Percentiles rank a stretch among this genome's conserved stretches.
Evolutionary conservation across 2,888 invertebrate species (phyloP).

Genomic region (Fabriciana adippe): DNA sequence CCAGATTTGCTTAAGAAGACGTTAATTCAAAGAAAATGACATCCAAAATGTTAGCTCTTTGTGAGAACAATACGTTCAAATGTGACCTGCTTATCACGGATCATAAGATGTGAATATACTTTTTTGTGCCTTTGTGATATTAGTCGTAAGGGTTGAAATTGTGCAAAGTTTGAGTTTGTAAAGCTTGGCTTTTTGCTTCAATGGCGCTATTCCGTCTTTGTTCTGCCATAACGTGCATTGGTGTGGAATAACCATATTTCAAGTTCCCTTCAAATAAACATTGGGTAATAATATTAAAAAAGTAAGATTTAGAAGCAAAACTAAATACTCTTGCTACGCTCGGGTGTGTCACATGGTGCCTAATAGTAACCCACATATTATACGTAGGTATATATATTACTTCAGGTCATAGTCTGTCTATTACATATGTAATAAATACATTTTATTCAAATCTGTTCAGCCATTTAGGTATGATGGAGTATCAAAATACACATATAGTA

Average conservation of each 20-base stretch:
- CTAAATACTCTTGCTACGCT: too few relatives aligned
- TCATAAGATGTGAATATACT: neutral
- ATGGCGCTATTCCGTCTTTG: conserved; percentile 33
- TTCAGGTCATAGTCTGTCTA: too few relatives aligned
- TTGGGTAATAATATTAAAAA: conserved; percentile 7
- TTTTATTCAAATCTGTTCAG: too few relatives aligned
- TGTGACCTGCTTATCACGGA: conserved; percentile 30
- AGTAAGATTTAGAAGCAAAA: too few relatives aligned
- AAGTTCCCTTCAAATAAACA: conserved; percentile 29
- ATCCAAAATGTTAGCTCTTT: conserved; percentile 19
- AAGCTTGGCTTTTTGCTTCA: conserved; percentile 35
- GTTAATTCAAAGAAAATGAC: conserved; percentile 25
- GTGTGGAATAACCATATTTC: conserved; percentile 35
- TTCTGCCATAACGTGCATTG: conserved; percentile 28
- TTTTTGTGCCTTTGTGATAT: neutral
- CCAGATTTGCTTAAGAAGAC: conserved; percentile 5
- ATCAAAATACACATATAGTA: too few relatives aligned
- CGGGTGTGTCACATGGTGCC: too few relatives aligned
- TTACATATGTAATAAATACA: too few relatives aligned
- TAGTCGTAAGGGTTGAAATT: conserved; percentile 25
- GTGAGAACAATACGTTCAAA: conserved; percentile 28
- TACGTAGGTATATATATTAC: too few relatives aligned
- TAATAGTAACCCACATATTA: too few relatives aligned
- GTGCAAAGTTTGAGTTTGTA: conserved; percentile 30
- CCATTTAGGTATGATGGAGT: too few relatives aligned